These are phyloP conservation scores for Hylia prasina DNA, from an alignment of 2,113 vertebrate species.

Conservation along the genomic window DNA sequence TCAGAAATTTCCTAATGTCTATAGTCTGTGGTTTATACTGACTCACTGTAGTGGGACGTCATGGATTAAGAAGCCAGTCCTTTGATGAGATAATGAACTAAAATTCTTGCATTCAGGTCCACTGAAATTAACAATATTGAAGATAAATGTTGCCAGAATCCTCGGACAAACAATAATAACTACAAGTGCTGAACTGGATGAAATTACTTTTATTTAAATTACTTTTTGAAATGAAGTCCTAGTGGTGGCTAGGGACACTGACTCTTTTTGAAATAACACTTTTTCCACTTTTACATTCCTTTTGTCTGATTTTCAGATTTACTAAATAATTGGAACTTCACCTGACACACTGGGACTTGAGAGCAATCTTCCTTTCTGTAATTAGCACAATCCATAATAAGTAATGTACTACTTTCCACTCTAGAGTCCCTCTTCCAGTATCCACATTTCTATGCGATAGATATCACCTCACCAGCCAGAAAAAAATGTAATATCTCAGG, in stretches of 20 bases:
- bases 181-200: neutral
- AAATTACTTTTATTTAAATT: neutral
- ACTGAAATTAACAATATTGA: neutral
- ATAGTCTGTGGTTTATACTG: neutral
- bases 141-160: neutral
- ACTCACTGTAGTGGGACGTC: neutral
- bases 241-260: neutral
- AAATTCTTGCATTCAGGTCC: neutral
- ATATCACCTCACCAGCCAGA: neutral
- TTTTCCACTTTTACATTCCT: neutral
- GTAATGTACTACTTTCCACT: neutral
- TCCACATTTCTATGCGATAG: neutral
- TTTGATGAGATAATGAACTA: neutral
- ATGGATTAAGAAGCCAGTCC: neutral
- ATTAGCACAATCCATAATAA: neutral
- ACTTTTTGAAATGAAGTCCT: neutral
- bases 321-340: neutral
- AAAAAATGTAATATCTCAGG: neutral
- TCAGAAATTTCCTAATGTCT: neutral
- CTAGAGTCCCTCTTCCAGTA: neutral
- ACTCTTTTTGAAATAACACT: neutral
- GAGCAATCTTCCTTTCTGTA: neutral
- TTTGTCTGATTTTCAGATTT: neutral
- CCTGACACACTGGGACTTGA: neutral
- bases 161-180: neutral